These are phyloP conservation scores for Cyclura pinguis DNA, from an alignment of 2,797 vertebrate species.

Conservation along the genomic window DNA sequence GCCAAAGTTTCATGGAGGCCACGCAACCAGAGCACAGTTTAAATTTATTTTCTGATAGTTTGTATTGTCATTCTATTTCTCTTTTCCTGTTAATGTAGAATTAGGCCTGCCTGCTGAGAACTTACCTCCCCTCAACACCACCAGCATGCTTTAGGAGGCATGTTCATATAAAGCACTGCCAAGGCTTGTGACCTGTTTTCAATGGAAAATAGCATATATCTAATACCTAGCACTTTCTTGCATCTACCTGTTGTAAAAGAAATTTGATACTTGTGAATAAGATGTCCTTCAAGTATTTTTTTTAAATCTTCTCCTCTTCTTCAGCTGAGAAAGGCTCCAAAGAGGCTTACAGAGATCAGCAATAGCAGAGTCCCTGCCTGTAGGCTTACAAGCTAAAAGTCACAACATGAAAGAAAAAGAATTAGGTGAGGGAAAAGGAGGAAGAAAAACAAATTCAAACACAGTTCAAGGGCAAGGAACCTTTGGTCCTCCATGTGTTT, in stretches of 20 bases:
- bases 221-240: background rate
- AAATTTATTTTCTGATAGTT: background rate
- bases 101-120: background rate
- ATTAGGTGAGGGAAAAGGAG: background rate
- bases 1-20: background rate
- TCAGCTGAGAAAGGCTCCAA: background rate
- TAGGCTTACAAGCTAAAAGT: too few relatives aligned
- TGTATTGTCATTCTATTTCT: too few relatives aligned
- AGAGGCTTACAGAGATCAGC: background rate
- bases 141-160: background rate
- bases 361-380: background rate
- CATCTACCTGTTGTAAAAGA: background rate
- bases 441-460: too few relatives aligned
- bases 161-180: background rate
- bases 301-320: too few relatives aligned
- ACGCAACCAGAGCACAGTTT: background rate
- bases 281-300: background rate
- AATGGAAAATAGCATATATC: too few relatives aligned
- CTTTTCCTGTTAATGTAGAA: too few relatives aligned
- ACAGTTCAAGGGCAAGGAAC: too few relatives aligned
- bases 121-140: too few relatives aligned
- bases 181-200: background rate
- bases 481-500: background rate
- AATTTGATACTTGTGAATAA: background rate
- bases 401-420: too few relatives aligned